These are phyloP conservation scores for Kryptopterus vitreolus DNA, from an alignment of 2,797 vertebrate species.

Conservation along the genomic window DNA sequence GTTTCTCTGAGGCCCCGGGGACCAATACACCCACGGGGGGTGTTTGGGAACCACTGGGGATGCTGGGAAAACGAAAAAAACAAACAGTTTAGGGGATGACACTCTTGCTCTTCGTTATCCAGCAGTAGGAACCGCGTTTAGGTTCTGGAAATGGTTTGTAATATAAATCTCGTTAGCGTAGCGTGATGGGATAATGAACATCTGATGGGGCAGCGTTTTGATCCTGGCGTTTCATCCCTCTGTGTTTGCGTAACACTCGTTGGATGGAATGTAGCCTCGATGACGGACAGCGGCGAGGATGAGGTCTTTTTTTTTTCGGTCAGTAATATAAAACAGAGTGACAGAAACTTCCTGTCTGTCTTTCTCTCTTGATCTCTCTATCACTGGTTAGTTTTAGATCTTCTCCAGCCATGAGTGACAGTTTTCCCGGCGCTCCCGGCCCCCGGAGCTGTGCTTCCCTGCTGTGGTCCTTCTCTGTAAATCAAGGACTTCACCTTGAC, in stretches of 20 bases:
- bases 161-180: neutral
- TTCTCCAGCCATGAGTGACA: constrained; percentile 10
- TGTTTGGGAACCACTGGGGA: no score
- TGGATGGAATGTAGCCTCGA: neutral
- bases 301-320: neutral
- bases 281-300: neutral
- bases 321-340: constrained; percentile 10
- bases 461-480: constrained; percentile 36
- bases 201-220: neutral
- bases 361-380: neutral
- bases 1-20: no score
- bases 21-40: no score
- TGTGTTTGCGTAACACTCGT: neutral
- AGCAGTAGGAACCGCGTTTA: neutral
- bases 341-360: constrained; percentile 10
- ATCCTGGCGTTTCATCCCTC: neutral
- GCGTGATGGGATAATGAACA: constrained; percentile 3
- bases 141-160: neutral
- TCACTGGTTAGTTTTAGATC: neutral
- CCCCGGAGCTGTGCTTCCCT: constrained; percentile 6
- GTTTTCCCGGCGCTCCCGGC: neutral
- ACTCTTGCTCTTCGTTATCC: neutral
- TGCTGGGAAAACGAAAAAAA: neutral
- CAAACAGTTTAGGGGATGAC: neutral
- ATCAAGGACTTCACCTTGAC: constrained; percentile 38